Evolutionary conservation across 92 coral and sea anemone genomes (phyloP).

Genomic region (Scolanthus callimorphus): DNA sequence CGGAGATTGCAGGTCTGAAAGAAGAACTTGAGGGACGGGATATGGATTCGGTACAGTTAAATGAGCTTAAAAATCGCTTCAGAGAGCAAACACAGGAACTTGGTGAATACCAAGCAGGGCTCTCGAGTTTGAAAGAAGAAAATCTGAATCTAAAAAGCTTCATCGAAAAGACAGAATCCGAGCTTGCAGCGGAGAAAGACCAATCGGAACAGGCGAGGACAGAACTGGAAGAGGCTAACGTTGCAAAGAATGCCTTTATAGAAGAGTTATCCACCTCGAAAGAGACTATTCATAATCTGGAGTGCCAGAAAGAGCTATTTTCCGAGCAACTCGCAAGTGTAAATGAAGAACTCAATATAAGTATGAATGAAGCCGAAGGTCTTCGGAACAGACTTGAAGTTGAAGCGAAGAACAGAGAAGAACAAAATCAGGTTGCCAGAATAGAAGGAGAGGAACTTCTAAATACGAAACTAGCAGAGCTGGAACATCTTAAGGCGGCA

Average conservation of each 20-base stretch:
- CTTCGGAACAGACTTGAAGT: constrained; percentile 7
- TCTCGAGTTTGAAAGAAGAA: constrained; percentile 3
- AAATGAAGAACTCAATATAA: not conserved
- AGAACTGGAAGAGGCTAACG: constrained; percentile 30
- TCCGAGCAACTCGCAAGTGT: constrained; percentile 1
- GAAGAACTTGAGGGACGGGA: constrained; percentile 19
- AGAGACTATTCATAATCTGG: constrained; percentile 10
- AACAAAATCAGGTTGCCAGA: not conserved
- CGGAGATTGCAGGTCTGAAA: constrained; percentile 2
- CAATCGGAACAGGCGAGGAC: constrained; percentile 20
- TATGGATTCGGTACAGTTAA: constrained; percentile 29
- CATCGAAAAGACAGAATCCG: constrained; percentile 10
- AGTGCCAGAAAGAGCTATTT: not conserved
- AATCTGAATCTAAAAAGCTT: constrained; percentile 6
- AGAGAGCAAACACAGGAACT: constrained; percentile 32
- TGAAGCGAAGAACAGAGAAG: constrained; percentile 14
- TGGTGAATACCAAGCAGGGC: constrained; percentile 1
- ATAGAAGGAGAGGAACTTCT: constrained; percentile 6
- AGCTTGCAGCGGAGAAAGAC: constrained; percentile 6
- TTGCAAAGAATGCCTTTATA: constrained; percentile 24
- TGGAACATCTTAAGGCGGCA: constrained; percentile 32
- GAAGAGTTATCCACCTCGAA: constrained; percentile 28
- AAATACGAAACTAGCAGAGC: constrained; percentile 7
- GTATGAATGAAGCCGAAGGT: constrained; percentile 3
- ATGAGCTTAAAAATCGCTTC: constrained; percentile 27